A percentile compares a stretch with the other conserved stretches of the same genome.
phyloP scores from a whole-genome alignment of 2,888 invertebrate species.

The Chironomus riparius region DNA sequence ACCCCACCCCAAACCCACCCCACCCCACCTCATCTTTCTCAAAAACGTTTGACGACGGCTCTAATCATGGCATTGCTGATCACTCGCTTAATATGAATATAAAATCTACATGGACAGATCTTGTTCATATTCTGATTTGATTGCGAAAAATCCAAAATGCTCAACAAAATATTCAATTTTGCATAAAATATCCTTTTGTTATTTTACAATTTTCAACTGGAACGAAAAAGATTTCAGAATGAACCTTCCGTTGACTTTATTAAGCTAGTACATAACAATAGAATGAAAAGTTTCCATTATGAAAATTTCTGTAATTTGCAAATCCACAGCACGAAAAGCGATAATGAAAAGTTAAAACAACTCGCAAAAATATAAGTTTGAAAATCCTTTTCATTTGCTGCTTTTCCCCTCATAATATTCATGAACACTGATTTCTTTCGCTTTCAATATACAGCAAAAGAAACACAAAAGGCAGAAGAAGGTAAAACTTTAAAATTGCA shows the following conservation, averaged over 20 bases:
- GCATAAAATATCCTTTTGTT: too few relatives aligned
- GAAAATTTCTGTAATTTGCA: not conserved
- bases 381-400: not conserved
- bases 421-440: not conserved
- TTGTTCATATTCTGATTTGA: too few relatives aligned
- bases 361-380: not conserved
- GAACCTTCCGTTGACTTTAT: not conserved
- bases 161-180: too few relatives aligned
- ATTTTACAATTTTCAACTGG: too few relatives aligned
- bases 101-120: too few relatives aligned
- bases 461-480: not conserved
- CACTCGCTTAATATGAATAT: too few relatives aligned
- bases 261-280: not conserved
- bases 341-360: not conserved
- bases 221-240: too few relatives aligned
- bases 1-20: too few relatives aligned
- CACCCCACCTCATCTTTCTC: too few relatives aligned
- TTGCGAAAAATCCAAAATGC: too few relatives aligned
- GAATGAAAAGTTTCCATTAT: not conserved
- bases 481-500: not conserved
- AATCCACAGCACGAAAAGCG: not conserved
- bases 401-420: not conserved
- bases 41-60: too few relatives aligned
- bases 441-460: not conserved
- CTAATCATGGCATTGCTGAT: too few relatives aligned